Base-by-base conservation (phyloP, 2,888 invertebrate genomes). In the Xestia xanthographa region DNA sequence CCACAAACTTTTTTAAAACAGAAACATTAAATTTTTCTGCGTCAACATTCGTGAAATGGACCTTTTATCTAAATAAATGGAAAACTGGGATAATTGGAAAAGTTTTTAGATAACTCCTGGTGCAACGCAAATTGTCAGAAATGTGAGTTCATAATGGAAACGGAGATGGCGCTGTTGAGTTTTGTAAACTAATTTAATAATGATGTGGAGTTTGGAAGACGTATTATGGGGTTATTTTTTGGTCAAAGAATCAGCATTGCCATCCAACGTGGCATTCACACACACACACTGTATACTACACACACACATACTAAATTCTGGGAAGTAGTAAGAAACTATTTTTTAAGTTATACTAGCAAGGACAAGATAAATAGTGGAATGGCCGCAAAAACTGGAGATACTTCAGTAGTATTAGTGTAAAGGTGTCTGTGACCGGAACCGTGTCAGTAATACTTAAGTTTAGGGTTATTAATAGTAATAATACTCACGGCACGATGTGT, bases 401-500 rank as follows among this genome's bases (percentile, higher is more conserved):
- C n/a, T 11, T 53, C n/a, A 5, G n/a, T 11, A n/a, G n/a, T 53
- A 45, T 45, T 45, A 4, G 50, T n/a, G 22, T n/a, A 22, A 17
- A 17, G 26, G 17, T 56, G 14, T 6, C 56, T 5, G 56, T 56
- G 8, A 26, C 26, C 56, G 14, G 56, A 56, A 56, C 56, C 26
- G 56, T 8, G 6, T 4, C 26, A 26, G 5, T 56, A 34, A 34
- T 34, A 34, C 34, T 34, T 34, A 34, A 34, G 34, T 34, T 34
- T 34, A 34, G 34, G 34, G 34, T 34, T 34, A 34, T 34, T 34
- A 34, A 34, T 62, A 38, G 12, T 70, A 74, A 45, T 6, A 80
- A 73, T 86, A 95, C 96, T 96, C 82, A 96, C 96, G 82, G 95
- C 96, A 82, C 96, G 92, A 92, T 96, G 96, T 2, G 96, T 96